Evolutionary conservation across 2,888 invertebrate genomes (phyloP).

Genomic region (Eupithecia centaureata): DNA sequence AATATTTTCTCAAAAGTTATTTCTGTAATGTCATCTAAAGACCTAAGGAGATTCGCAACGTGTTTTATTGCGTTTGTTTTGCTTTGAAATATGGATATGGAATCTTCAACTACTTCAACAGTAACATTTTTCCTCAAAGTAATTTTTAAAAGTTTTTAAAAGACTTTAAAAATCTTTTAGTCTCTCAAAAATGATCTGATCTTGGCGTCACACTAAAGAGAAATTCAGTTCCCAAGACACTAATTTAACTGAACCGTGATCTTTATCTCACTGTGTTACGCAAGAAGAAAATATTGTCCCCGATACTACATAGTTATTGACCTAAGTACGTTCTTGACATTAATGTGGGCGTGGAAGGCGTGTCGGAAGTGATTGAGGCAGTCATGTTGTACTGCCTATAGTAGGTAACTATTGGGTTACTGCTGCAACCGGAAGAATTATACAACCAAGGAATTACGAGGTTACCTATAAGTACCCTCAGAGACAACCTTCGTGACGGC

Average conservation of each 20-base stretch:
- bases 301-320: conserved; percentile 47
- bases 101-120: conserved; percentile 6
- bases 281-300: conserved; percentile 39
- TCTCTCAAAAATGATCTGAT: too few species aligned
- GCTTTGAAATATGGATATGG: conserved; percentile 12
- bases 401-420: conserved; percentile 34
- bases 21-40: conserved; percentile 3
- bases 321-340: conserved; percentile 66
- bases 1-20: conserved; percentile 23
- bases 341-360: conserved; percentile 50
- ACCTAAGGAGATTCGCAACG: conserved; percentile 15
- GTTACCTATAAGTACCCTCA: conserved; percentile 49
- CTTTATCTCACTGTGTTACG: conserved; percentile 29
- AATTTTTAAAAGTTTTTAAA: too few species aligned
- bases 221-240: conserved; percentile 6
- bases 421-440: conserved; percentile 61
- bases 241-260: conserved; percentile 24
- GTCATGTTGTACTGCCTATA: conserved; percentile 27
- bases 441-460: conserved; percentile 53
- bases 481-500: conserved; percentile 57
- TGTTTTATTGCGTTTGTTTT: conserved; percentile 21
- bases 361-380: conserved; percentile 57
- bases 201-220: too few species aligned
- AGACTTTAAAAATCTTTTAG: too few species aligned
- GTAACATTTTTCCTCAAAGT: too few species aligned